A percentile compares a stretch with the other conserved stretches of the same genome.
Evolutionary conservation across 2,797 vertebrate genomes (phyloP).

Genomic region (Falco biarmicus): DNA sequence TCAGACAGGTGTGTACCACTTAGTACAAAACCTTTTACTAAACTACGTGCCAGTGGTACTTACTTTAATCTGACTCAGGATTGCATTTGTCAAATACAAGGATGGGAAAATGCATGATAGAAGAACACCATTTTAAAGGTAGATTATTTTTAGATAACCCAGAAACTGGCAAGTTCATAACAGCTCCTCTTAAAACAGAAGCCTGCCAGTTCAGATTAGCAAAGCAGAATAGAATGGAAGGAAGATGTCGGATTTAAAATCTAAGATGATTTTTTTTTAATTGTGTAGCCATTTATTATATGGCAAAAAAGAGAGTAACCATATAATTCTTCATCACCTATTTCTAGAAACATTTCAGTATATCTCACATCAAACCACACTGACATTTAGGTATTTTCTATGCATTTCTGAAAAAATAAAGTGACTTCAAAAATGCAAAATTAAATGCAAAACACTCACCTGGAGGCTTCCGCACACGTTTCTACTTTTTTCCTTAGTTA

Average conservation of each 20-base stretch:
- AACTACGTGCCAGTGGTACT: background rate
- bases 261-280: fast-evolving
- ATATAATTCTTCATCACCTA: background rate
- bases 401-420: background rate
- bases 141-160: background rate
- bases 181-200: background rate
- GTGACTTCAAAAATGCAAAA: background rate
- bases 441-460: background rate
- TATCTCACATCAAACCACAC: background rate
- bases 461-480: background rate
- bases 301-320: background rate
- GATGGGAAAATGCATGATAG: background rate
- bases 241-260: background rate
- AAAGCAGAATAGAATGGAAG: background rate
- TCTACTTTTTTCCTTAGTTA: background rate
- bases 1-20: background rate
- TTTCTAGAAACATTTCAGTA: background rate
- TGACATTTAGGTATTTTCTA: background rate
- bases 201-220: background rate
- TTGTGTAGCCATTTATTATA: background rate
- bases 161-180: background rate
- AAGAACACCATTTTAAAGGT: background rate
- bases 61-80: background rate
- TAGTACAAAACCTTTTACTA: background rate
- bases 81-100: background rate